A percentile compares a stretch with the other conserved stretches of the same genome.
Evolutionary conservation across 2,888 invertebrate genomes (phyloP).

Genomic region (Drosophila mimica): DNA sequence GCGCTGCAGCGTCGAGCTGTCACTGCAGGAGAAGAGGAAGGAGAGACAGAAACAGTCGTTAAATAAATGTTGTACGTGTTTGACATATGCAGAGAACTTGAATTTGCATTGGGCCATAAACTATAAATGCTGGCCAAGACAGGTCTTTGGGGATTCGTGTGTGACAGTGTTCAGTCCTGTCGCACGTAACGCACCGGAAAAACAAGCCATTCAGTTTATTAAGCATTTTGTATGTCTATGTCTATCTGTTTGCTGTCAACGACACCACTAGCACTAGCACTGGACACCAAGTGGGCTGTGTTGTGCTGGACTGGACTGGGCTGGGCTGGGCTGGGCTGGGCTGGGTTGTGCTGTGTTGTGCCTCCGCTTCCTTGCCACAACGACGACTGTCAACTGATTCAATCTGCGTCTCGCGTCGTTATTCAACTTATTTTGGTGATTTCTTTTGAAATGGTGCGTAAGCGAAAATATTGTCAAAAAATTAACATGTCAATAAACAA

Average conservation of each 20-base stretch:
- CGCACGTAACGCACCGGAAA: conserved; percentile 73
- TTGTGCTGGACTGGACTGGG: background rate
- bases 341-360: background rate
- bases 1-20: conserved; percentile 83
- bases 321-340: background rate
- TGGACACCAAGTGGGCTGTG: conserved; percentile 31
- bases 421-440: conserved; percentile 41
- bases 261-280: conserved; percentile 41
- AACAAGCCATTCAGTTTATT: conserved; percentile 77
- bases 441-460: conserved; percentile 31
- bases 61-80: conserved; percentile 50
- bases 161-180: background rate
- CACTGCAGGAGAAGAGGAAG: conserved; percentile 84
- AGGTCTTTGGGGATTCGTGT: conserved; percentile 15
- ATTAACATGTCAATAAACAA: conserved; percentile 65
- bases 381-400: conserved; percentile 49
- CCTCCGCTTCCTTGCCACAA: conserved; percentile 44
- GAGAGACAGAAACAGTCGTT: conserved; percentile 51
- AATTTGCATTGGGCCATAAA: conserved; percentile 53
- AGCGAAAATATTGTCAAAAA: conserved; percentile 58
- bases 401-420: conserved; percentile 39
- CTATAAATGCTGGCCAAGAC: conserved; percentile 41
- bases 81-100: conserved; percentile 72
- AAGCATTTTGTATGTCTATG: conserved; percentile 56
- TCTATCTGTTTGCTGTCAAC: conserved; percentile 61